These are phyloP conservation scores for Clamator glandarius DNA, from an alignment of 2,797 vertebrate genomes.

Conservation along the genomic window DNA sequence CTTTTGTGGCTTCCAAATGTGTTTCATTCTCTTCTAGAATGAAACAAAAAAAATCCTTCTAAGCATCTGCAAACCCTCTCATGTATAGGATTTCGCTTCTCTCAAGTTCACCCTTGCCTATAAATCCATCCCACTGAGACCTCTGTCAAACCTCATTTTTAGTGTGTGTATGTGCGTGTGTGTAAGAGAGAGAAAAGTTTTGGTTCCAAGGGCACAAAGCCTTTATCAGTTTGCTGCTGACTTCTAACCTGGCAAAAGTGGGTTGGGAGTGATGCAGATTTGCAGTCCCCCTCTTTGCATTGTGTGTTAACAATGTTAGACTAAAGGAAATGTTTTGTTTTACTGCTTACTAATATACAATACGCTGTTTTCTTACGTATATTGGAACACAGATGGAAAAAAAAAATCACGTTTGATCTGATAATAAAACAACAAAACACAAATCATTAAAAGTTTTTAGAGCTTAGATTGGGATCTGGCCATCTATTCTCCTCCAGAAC, in stretches of 20 bases:
- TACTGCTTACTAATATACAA: background rate
- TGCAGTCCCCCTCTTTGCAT: background rate
- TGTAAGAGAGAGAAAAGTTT: background rate
- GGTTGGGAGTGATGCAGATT: background rate
- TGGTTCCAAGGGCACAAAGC: background rate
- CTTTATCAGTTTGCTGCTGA: background rate
- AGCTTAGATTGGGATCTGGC: background rate
- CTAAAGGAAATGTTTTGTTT: background rate
- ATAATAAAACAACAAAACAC: background rate
- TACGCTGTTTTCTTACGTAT: background rate
- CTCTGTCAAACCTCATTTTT: fast-evolving
- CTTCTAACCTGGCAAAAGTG: background rate
- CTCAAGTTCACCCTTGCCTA: background rate
- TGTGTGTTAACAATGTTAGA: background rate
- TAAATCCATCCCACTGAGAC: background rate
- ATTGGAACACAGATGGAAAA: background rate
- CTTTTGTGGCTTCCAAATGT: constrained; percentile 4
- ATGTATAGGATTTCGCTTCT: constrained; percentile 13
- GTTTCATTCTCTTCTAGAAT: constrained; percentile 22
- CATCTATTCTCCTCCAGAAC: background rate
- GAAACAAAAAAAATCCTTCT: background rate
- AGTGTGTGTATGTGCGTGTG: background rate
- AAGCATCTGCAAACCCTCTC: background rate
- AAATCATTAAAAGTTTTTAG: background rate
- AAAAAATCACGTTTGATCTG: background rate